Percentiles rank a stretch among this genome's conserved stretches.
Conservation (phyloP, 2,113 vertebrate species). For the Misgurnus anguillicaudatus region DNA sequence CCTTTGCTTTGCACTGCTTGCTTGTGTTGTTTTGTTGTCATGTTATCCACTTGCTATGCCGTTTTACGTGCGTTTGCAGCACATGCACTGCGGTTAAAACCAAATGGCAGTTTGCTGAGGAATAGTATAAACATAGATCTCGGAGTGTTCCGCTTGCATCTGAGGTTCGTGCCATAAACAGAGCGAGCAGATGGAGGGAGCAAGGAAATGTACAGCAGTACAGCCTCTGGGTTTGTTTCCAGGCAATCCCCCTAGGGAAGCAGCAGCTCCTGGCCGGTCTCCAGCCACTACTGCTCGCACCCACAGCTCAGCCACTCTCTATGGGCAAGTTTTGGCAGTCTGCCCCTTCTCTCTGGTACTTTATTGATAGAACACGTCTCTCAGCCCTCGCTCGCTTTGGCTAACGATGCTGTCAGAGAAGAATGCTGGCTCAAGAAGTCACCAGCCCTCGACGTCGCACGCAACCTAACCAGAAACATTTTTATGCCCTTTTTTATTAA, state of each 20-base stretch:
- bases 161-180: conserved; percentile 22
- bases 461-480: conserved; percentile 51
- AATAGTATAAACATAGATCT: conserved; percentile 37
- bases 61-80: conserved; percentile 22
- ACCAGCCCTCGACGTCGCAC: conserved; percentile 51
- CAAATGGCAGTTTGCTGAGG: conserved; percentile 2
- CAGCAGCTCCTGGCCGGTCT: conserved; percentile 36
- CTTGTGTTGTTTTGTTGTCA: conserved; percentile 29
- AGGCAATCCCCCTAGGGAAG: conserved; percentile 44
- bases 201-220: conserved; percentile 12
- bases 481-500: conserved; percentile 55
- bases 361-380: conserved; percentile 57
- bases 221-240: conserved; percentile 28
- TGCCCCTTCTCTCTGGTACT: conserved; percentile 52
- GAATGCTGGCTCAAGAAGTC: conserved; percentile 62
- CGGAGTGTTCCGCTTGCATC: neutral
- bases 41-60: conserved; percentile 10
- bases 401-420: conserved; percentile 68
- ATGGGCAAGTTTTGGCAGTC: conserved; percentile 55
- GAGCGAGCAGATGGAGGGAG: conserved; percentile 3
- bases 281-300: conserved; percentile 49
- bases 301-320: conserved; percentile 53
- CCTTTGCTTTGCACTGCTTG: neutral
- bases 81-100: conserved; percentile 15
- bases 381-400: conserved; percentile 49